Percentiles rank a stretch among this genome's conserved stretches.
These are phyloP conservation scores for Littorina saxatilis DNA, from an alignment of 1,140 invertebrate species.

Conservation along the genomic window DNA sequence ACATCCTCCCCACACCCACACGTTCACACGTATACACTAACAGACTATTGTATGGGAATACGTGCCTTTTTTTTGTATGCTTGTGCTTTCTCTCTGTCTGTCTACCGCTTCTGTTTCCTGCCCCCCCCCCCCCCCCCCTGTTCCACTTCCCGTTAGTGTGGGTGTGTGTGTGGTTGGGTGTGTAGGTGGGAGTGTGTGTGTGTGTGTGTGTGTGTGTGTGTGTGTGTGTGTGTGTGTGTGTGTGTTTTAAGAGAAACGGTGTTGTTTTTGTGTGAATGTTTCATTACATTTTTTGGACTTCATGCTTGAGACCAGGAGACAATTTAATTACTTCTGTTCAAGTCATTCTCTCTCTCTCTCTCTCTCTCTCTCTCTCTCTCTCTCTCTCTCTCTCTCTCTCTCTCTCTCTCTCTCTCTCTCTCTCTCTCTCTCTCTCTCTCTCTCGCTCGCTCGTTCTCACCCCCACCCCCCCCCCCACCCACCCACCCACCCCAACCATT, in stretches of 20 bases:
- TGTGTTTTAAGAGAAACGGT: not conserved
- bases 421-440: not conserved
- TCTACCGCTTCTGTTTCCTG: no score
- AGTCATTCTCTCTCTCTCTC: not conserved
- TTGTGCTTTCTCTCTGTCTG: no score
- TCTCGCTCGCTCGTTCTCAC: no score
- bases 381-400: not conserved
- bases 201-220: constrained; percentile 13
- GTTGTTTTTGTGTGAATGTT: not conserved
- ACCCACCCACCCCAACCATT: no score
- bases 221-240: not conserved
- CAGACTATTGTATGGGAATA: not conserved
- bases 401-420: not conserved
- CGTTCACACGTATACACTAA: not conserved
- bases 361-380: not conserved
- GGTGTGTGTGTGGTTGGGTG: not conserved
- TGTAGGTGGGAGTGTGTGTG: not conserved
- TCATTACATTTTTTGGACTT: no score
- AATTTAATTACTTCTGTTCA: no score
- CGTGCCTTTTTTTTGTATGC: not conserved
- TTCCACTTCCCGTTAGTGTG: not conserved
- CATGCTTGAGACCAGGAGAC: no score
- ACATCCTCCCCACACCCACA: not conserved
- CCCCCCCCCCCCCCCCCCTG: no score
- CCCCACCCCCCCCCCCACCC: no score